Evolutionary conservation across 2,888 invertebrate species (phyloP).

Genomic region (Pammene aurita): DNA sequence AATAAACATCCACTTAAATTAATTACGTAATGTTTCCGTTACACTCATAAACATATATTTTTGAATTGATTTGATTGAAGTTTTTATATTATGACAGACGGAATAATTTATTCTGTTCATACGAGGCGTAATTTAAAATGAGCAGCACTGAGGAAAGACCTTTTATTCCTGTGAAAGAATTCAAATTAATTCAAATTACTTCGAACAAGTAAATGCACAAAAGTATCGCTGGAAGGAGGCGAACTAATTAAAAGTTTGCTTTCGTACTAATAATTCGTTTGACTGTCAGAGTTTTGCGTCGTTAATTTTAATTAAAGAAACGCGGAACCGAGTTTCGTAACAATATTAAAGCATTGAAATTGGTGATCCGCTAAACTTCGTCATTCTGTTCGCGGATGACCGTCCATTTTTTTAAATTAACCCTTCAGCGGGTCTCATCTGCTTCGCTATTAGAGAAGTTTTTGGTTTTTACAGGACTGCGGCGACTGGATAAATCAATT

Average conservation of each 20-base stretch:
- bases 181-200: slow-evolving; percentile 77
- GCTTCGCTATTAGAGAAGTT: slow-evolving; percentile 68
- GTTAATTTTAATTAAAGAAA: slow-evolving; percentile 84
- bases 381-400: slow-evolving; percentile 75
- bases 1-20: slow-evolving; percentile 43
- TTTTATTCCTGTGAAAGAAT: slow-evolving; percentile 63
- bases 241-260: slow-evolving; percentile 82
- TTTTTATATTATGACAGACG: slow-evolving; percentile 6
- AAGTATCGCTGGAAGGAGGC: slow-evolving; percentile 77
- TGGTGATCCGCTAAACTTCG: slow-evolving; percentile 82
- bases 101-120: slow-evolving; percentile 13
- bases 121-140: slow-evolving; percentile 15
- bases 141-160: slow-evolving; percentile 48
- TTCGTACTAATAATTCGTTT: slow-evolving; percentile 83
- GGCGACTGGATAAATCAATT: slow-evolving; percentile 70
- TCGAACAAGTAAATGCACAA: slow-evolving; percentile 74
- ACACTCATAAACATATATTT: slow-evolving; percentile 13
- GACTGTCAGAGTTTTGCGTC: slow-evolving; percentile 82
- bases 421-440: slow-evolving; percentile 72
- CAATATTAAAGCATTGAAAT: slow-evolving; percentile 83
- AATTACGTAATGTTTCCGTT: slow-evolving; percentile 31
- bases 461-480: slow-evolving; percentile 58
- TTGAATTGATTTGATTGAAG: slow-evolving; percentile 9
- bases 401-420: slow-evolving; percentile 82
- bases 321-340: slow-evolving; percentile 77